phyloP scores from a whole-genome alignment of 2,888 invertebrate genomes.

The Ichneumoninae sp. region DNA sequence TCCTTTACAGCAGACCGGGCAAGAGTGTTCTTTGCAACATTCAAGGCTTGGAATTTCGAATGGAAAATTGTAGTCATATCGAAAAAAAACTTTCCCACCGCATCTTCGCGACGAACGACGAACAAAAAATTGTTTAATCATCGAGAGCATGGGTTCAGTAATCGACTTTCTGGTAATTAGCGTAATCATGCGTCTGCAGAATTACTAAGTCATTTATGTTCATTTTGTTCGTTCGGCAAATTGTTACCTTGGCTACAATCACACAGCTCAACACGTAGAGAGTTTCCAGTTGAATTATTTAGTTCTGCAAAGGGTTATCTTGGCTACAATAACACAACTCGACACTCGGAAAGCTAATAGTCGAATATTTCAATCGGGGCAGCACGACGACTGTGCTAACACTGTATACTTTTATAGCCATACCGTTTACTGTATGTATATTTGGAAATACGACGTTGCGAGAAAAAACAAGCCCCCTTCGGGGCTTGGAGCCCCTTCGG shows the following conservation, averaged over 20 bases:
- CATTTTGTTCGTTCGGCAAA: background rate
- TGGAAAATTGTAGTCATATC: background rate
- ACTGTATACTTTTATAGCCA: too few species aligned
- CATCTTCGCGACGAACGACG: slow-evolving; percentile 2
- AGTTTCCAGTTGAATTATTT: background rate
- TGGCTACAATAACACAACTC: background rate
- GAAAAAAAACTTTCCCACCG: background rate
- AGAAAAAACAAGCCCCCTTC: background rate
- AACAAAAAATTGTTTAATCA: background rate
- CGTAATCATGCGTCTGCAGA: background rate
- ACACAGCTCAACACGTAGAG: background rate
- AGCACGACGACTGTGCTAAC: background rate
- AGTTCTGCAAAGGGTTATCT: background rate
- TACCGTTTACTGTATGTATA: background rate
- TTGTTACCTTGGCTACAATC: background rate
- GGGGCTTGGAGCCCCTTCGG: too few species aligned
- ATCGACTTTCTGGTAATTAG: background rate
- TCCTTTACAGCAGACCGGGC: background rate
- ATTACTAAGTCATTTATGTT: background rate
- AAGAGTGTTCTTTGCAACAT: background rate
- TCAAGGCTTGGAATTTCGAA: background rate
- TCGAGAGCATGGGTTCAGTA: slow-evolving; percentile 7
- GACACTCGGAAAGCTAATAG: background rate
- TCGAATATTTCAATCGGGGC: slow-evolving; percentile 11
- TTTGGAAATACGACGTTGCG: background rate